Base-by-base conservation (phyloP, 92 coral and sea anemone genomes). In the Zoanthus sansibaricus region DNA sequence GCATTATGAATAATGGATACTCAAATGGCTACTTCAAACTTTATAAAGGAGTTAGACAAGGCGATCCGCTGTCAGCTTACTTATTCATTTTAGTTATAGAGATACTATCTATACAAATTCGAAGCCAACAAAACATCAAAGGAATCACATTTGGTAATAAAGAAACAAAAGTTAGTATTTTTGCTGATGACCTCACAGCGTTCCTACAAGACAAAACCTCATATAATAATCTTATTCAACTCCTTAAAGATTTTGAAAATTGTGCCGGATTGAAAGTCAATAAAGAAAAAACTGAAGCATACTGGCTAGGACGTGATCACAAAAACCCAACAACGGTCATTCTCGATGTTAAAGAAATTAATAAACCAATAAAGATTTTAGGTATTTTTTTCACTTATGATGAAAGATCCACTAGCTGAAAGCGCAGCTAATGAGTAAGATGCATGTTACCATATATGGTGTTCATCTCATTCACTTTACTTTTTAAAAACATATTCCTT, bases 1-100 rank as follows among this genome's bases (percentile, higher is more conserved):
- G 76, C 76, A 42, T 71, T 71, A 71, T 71, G 76, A 71, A 71
- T 71, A 71, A 71, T 71, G 76, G 76, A 71, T 71, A 71, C 76
- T 71, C 76, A 71, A 71, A 71, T 71, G 76, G 76, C 76, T 71
- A 71, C 76, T 56, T 56, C 64, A 56, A 56, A 56, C 64, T 56
- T 56, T 56, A 56, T 56, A 56, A 56, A 56, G 64, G 64, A 56
- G 64, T 56, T 56, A 56, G 64, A 56, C 64, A 56, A 56, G 64
- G 64, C 64, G 64, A 56, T 56, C 64, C 64, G 7, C 42, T 37
- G 42, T 37, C 14, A 56, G 17, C 13, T 17, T 56, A 56, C 17
- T 17, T 56, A 56, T 56, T 11, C 64, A 56, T 11, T 2, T 37
- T 37, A 37, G 42, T 37, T 37, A 37, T 37, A 2, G 42, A 37